Evolutionary conservation across 1,140 invertebrate genomes (phyloP).

Genomic region (Euura lappo): DNA sequence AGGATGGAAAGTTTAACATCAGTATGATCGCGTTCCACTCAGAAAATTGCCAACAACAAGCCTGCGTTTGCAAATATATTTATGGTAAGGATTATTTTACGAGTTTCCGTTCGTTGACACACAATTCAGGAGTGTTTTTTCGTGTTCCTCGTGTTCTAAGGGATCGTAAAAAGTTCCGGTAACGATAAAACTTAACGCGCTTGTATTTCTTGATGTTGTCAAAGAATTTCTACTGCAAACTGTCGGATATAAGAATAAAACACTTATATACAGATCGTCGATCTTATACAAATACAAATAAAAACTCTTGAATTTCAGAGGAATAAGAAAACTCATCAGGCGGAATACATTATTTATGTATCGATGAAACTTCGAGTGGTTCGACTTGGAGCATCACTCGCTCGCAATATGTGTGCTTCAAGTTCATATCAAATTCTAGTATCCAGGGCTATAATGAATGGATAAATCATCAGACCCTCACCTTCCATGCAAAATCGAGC

Average conservation of each 20-base stretch:
- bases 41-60: background rate
- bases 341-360: no score
- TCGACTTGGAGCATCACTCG: no score
- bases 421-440: no score
- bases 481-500: no score
- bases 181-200: conserved; percentile 1
- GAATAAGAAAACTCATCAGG: no score
- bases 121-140: background rate
- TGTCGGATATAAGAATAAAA: background rate
- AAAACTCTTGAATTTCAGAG: no score
- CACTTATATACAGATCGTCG: background rate
- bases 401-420: no score
- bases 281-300: background rate
- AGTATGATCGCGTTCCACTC: background rate
- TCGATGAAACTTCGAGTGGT: no score
- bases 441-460: no score
- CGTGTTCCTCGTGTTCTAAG: background rate
- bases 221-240: background rate
- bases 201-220: background rate
- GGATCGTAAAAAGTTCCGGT: background rate
- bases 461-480: no score
- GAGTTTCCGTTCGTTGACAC: background rate
- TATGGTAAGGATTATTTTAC: background rate
- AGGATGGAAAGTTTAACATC: background rate
- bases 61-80: background rate